phyloP scores from a whole-genome alignment of 2,888 invertebrate genomes.

The Yponomeuta plumbellus region DNA sequence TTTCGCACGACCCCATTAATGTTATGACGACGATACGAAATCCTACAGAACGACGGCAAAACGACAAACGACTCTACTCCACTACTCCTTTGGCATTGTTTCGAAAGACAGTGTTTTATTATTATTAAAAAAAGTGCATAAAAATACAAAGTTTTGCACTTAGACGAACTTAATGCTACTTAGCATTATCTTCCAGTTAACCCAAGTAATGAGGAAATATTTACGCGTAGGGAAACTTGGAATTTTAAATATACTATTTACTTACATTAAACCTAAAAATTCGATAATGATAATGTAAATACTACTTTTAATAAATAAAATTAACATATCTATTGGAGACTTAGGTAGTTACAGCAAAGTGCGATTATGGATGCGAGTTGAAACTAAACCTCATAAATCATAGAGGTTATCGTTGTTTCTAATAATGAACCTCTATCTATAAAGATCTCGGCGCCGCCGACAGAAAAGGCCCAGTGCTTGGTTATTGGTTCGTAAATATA shows the following conservation, averaged over 20 bases:
- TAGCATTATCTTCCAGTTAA: too few species aligned
- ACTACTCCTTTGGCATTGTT: background rate
- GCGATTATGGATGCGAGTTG: background rate
- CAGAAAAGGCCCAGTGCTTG: background rate
- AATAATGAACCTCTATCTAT: background rate
- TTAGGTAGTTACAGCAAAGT: background rate
- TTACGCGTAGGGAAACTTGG: too few species aligned
- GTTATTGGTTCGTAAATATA: slow-evolving; percentile 7
- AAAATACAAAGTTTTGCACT: too few species aligned
- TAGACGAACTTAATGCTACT: too few species aligned
- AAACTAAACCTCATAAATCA: background rate
- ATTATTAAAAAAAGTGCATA: too few species aligned
- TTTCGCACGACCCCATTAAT: background rate
- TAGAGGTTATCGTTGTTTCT: background rate
- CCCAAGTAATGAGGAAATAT: too few species aligned
- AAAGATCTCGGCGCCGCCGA: background rate
- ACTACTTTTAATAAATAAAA: too few species aligned
- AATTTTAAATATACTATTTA: too few species aligned
- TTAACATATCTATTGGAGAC: too few species aligned
- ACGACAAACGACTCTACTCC: background rate
- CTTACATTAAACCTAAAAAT: too few species aligned
- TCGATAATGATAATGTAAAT: too few species aligned
- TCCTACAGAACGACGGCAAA: background rate
- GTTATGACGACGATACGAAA: background rate
- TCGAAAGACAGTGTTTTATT: background rate